Base-by-base conservation (phyloP, 23 tunicate genomes). In the Styela plicata region DNA sequence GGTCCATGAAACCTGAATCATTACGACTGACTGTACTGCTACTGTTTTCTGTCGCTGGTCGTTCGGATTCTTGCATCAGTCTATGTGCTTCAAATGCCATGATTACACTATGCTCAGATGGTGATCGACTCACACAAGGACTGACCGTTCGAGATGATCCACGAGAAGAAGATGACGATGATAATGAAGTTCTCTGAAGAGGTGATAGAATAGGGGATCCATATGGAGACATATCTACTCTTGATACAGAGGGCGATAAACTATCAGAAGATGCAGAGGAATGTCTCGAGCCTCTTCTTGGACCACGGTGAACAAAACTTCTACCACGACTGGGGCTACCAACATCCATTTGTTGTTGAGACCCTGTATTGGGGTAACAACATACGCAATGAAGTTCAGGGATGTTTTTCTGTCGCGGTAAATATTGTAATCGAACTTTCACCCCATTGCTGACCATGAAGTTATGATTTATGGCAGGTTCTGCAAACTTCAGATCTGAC, bases 201-300 rank as follows among this genome's bases (percentile, higher is more conserved):
- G 44, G 31, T 16, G 78, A 34, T 19, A 73, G 78, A 16, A 73
- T 36, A 17, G 81, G 81, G 25, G 81, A 76, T 13, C 81, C 81
- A 13, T 25, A 53, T 7, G 65, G 66, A 13, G 66, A 76, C 18
- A 34, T 29, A 31, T 73, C 78, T 16, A 32, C 44, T 18, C 44
- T 73, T 29, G 78, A 73, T 21, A 44, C 81, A 24, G 81, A 52
- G 27, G 81, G 65, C 17, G 81, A 76, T 19, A 76, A 24, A 44
- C 66, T 44, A 53, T 44, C 64, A 7, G 81, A 76, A 7, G 81
- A 76, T 29, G 33, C 81, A 52, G 81, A 76, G 17, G 81, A 76
- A 36, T 76, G 64, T 44, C 81, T 24, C 0, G 81, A 76, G 5
- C 81, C 81, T 21, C 31, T 21, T 24, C 77, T 27, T 7, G 34